Evolutionary conservation across 1,140 invertebrate species (phyloP), one percentile per base, ranked within the genome.

Genomic region (Zaprionus nigranus): DNA sequence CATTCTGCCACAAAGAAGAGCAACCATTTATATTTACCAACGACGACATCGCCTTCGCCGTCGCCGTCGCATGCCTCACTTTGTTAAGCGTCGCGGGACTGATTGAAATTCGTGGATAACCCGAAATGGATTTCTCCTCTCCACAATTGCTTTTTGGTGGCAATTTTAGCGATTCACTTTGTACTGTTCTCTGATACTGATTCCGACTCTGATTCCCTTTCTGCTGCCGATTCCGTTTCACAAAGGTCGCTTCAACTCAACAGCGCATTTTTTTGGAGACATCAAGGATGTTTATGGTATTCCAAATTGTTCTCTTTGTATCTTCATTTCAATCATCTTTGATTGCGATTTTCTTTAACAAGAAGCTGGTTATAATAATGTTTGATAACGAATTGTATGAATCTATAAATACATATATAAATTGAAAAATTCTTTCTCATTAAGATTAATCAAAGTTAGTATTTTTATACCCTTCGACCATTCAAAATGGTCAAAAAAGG

Each of bases 101-200:
- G 79, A 86, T 91, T 91, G 90, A 91, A 91, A 91, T 91, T 91
- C 90, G 88, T 88, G 90, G 90, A 91, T 90, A 91, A 91, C 90
- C 90, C 81, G 82, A 91, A 91, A 91, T 91, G 90, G 90, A 82
- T 88, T 91, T 80, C 81, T 82, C 65, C 57, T 82, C 70, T 88
- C 90, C 86, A 79, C 86, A 91, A 92, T 91, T 92, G 90, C 86
- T 91, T 92, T 91, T 92, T 87, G 90, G 90, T 82, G 86, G 90
- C 90, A 88, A 90, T 88, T 81, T 90, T 79, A 78, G 77, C 62
- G 66, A 84, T 84, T 86, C 79, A 87, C 86, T 84, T 81, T 78
- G 69, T 66, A 51, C 46, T 24, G 15, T 34, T 11, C 24, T 6
- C 15, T 40, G 38, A 20, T 36, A 46, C 15, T 49, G 20, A 60